phyloP scores from a whole-genome alignment of 2,888 invertebrate species.

The Caenorhabditis uteleia region DNA sequence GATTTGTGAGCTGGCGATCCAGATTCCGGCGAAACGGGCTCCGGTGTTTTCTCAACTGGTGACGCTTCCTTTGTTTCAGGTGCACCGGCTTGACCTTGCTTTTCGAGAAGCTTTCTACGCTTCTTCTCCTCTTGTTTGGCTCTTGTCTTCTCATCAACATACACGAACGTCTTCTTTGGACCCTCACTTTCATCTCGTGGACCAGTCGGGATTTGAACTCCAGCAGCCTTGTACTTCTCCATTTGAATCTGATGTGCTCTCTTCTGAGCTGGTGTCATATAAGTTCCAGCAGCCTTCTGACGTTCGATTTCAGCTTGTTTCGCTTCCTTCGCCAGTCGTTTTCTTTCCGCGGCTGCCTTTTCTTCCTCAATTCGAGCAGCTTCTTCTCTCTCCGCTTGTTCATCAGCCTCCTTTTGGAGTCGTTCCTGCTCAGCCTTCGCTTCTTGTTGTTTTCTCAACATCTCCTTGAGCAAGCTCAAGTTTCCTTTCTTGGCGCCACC shows the following conservation, averaged over 20 bases:
- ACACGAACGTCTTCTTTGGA: constrained; percentile 50
- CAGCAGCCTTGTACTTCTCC: constrained; percentile 70
- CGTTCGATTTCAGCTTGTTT: constrained; percentile 91
- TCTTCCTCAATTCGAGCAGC: constrained; percentile 52
- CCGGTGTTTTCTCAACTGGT: constrained; percentile 8
- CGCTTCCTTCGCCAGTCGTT: constrained; percentile 86
- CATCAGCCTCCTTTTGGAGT: constrained; percentile 78
- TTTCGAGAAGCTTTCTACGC: constrained; percentile 24
- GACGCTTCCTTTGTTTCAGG: constrained; percentile 17
- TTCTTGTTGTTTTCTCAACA: constrained; percentile 74
- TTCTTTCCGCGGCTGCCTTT: constrained; percentile 72
- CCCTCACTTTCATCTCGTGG: constrained; percentile 32
- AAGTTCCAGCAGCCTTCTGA: constrained; percentile 93
- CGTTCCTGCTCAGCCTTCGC: constrained; percentile 74
- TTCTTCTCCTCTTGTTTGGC: constrained; percentile 36
- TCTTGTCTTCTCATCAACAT: constrained; percentile 35
- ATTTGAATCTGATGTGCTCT: constrained; percentile 84
- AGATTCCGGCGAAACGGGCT: constrained; percentile 33
- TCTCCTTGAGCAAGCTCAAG: constrained; percentile 69
- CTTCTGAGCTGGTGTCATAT: constrained; percentile 90
- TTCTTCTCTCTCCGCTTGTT: constrained; percentile 65
- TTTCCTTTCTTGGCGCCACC: constrained; percentile 44
- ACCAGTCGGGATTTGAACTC: constrained; percentile 27
- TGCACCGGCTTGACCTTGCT: constrained; percentile 13
- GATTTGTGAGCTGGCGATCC: constrained; percentile 70